These are phyloP conservation scores for Boloria euphrosyne DNA, from an alignment of 2,888 invertebrate genomes.

Conservation along the genomic window DNA sequence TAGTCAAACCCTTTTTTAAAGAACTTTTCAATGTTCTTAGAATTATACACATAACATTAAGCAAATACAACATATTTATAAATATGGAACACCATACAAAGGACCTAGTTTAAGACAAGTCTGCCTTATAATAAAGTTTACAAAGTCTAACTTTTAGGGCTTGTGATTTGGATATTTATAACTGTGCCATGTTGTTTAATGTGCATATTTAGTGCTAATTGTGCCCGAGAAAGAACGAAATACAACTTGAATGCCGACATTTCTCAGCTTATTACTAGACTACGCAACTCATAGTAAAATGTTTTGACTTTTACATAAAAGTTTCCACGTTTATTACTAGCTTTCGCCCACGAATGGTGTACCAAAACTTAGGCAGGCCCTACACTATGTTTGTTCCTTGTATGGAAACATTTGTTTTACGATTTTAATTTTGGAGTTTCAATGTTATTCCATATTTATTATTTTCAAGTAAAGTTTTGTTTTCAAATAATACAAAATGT, in stretches of 20 bases:
- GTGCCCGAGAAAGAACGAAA: conserved; percentile 1
- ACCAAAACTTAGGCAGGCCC: conserved; percentile 45
- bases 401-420: conserved; percentile 2
- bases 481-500: neutral
- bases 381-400: neutral
- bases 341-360: conserved; percentile 45
- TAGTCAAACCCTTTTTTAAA: too few species aligned
- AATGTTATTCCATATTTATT: neutral
- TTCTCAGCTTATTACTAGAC: conserved; percentile 68
- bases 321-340: conserved; percentile 68
- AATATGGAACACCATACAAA: neutral
- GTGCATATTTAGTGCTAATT: neutral
- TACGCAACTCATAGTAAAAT: conserved; percentile 50
- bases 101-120: neutral
- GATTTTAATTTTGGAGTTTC: conserved; percentile 5
- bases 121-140: neutral
- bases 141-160: neutral
- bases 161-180: neutral
- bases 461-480: neutral
- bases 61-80: neutral
- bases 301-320: conserved; percentile 48
- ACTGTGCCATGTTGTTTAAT: neutral
- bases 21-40: too few species aligned
- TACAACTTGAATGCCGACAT: conserved; percentile 54
- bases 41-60: too few species aligned